Base-by-base conservation (phyloP, 2,888 invertebrate genomes). In the Phalera bucephala region DNA sequence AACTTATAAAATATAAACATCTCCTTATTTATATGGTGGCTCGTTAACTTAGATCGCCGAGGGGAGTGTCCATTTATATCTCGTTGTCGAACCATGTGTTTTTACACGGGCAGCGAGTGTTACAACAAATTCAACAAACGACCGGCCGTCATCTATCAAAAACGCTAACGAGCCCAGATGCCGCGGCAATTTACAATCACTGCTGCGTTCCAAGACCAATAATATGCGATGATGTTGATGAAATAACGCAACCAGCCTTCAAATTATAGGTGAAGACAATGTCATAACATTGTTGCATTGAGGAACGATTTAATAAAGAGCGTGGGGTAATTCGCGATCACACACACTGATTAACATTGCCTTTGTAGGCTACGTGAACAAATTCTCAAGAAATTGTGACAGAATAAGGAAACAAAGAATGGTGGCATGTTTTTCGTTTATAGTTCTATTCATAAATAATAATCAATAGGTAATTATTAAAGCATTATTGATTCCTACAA, bases 111-210 rank as follows among this genome's bases (percentile, higher is more conserved):
- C 72, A 70, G 69, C 75, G 72, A 73, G 76, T 80, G 81, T 81
- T 82, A 82, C 79, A 81, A 82, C 84, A 80, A 85, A 85, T 85
- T 80, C 82, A 79, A 87, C 87, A 81, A 84, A 84, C 82, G 77
- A 81, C 76, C 82, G 76, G 73, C 66, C 80, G 81, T 85, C 87
- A 88, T 89, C 87, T 88, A 88, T 89, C 89, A 88, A 86, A 86
- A 83, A 83, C 80, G 70, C 81, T 88, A 88, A 88, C 88, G 88
- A 89, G 85, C 82, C 71, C 64, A 65, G 82, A 86, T 82, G 80
- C 83, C 72, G 78, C 74, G 77, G 74, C 78, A 67, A 77, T 84
- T 84, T 80, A 85, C 82, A 85, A 83, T 84, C 80, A 74, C 76
- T 66, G 65, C 52, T 39, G 52, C 19, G 15, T 14, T 49, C 52